Conservation (phyloP, 2,113 vertebrate species). For the Mustelus asterias region DNA sequence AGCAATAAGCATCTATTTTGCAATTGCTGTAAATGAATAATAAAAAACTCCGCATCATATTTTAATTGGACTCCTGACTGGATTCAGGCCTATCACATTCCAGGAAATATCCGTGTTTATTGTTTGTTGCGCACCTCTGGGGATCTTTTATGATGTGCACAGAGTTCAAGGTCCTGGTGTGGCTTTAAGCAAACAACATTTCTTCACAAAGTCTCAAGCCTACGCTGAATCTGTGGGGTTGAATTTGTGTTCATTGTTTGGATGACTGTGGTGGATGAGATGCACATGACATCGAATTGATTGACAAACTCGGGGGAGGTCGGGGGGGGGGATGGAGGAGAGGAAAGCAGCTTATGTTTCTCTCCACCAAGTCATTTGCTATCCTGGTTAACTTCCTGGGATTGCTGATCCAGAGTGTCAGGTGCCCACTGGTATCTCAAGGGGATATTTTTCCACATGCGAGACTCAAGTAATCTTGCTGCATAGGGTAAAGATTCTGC, state of each 20-base stretch:
- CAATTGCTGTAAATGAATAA: neutral
- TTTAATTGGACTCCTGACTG: neutral
- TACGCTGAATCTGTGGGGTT: neutral
- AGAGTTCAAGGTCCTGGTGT: neutral
- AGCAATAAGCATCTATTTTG: neutral
- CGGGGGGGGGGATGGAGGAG: too few relatives aligned
- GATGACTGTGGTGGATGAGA: neutral
- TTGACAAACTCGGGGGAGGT: neutral
- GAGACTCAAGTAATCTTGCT: neutral
- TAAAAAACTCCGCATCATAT: neutral
- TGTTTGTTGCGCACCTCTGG: neutral
- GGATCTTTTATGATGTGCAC: neutral
- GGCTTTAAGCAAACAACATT: neutral
- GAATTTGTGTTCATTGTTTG: neutral
- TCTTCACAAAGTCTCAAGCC: neutral
- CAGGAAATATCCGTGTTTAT: neutral
- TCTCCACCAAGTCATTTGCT: neutral
- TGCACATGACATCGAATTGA: neutral
- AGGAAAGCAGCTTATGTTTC: neutral
- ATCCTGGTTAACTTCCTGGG: neutral
- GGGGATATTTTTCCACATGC: neutral
- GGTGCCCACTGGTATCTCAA: neutral
- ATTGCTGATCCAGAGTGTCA: neutral
- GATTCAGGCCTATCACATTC: neutral
- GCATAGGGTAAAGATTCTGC: too few relatives aligned